Evolutionary conservation across 2,888 invertebrate species (phyloP).

Genomic region (Tenthredo distinguenda): DNA sequence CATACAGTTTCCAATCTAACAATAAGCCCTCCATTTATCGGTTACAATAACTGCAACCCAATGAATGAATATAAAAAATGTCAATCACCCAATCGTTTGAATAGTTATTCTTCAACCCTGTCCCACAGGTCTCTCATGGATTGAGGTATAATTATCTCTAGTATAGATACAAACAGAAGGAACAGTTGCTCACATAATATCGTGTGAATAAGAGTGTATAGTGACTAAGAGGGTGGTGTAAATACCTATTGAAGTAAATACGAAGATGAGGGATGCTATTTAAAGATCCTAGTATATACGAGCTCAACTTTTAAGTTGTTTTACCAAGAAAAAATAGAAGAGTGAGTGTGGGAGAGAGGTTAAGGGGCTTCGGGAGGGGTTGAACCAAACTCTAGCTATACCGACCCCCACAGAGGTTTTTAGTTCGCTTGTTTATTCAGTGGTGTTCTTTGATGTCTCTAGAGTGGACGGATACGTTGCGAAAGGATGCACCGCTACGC

Average conservation of each 20-base stretch:
- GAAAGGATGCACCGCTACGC: not conserved
- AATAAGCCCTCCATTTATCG: too few species aligned
- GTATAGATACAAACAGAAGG: not conserved
- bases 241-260: not conserved
- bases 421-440: slow-evolving; percentile 43
- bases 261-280: slow-evolving; percentile 28
- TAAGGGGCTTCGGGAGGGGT: not conserved
- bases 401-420: slow-evolving; percentile 16
- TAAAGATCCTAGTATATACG: slow-evolving; percentile 15
- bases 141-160: not conserved
- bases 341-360: not conserved
- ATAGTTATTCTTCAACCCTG: not conserved
- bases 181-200: slow-evolving; percentile 13
- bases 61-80: too few species aligned
- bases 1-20: too few species aligned
- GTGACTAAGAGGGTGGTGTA: not conserved
- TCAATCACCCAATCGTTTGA: too few species aligned
- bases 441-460: slow-evolving; percentile 44
- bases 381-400: not conserved
- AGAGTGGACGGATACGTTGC: slow-evolving; percentile 8
- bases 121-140: not conserved
- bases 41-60: too few species aligned
- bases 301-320: slow-evolving; percentile 21
- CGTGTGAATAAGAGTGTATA: slow-evolving; percentile 13
- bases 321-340: not conserved